Conservation (phyloP, 2,797 vertebrate genomes). For the Clarias fuscus region DNA sequence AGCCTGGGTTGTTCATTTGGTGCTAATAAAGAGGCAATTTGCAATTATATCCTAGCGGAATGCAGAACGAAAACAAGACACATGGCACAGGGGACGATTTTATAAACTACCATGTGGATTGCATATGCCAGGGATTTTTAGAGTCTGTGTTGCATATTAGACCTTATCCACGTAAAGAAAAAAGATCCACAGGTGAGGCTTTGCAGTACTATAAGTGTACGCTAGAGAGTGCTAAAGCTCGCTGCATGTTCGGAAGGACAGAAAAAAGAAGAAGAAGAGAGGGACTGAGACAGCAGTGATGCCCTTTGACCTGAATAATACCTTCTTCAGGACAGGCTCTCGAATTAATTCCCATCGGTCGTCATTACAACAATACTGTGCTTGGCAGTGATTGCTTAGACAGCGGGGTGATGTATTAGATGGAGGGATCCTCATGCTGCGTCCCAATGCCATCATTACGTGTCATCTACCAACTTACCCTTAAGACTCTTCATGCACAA, state of each 20-base stretch:
- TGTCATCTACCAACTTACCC: neutral
- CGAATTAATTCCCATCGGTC: neutral
- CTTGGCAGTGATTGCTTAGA: neutral
- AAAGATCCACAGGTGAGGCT: neutral
- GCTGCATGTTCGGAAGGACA: conserved; percentile 6
- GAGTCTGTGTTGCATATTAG: neutral
- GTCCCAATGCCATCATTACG: conserved; percentile 13
- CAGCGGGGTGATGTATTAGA: neutral
- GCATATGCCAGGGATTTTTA: neutral
- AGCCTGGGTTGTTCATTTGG: conserved; percentile 11
- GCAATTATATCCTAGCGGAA: conserved; percentile 9
- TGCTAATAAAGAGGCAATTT: conserved; percentile 20
- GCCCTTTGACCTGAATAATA: conserved; percentile 22
- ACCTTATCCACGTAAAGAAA: neutral
- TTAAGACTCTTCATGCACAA: neutral
- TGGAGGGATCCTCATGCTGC: neutral
- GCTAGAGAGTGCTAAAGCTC: conserved; percentile 59
- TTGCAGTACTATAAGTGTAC: conserved; percentile 54
- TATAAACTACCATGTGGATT: neutral
- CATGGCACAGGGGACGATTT: neutral
- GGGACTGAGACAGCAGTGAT: neutral
- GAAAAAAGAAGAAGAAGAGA: conserved; percentile 11
- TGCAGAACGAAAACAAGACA: conserved; percentile 5
- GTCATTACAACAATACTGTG: conserved; percentile 1
- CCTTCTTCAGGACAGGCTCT: neutral